Percentiles rank a stretch among this genome's conserved stretches.
Conservation (phyloP, 2,888 invertebrate genomes). For the Ellobium chinense region DNA sequence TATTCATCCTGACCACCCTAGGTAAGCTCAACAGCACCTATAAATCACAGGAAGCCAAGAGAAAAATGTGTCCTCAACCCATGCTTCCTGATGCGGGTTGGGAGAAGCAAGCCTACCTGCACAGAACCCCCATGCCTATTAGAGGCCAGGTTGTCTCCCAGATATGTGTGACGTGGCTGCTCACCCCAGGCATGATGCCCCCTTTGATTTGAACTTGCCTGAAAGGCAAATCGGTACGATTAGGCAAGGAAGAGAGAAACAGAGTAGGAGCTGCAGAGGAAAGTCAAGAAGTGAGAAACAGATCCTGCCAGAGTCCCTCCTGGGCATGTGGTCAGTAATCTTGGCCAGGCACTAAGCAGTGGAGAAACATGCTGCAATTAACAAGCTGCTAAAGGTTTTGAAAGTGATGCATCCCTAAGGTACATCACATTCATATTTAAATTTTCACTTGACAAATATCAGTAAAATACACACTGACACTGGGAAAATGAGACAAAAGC, state of each 20-base stretch:
- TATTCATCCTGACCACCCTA: slow-evolving; percentile 19
- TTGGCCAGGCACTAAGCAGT: background rate
- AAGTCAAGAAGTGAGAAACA: background rate
- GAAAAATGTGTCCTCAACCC: background rate
- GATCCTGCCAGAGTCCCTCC: slow-evolving; percentile 11
- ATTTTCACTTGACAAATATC: no score
- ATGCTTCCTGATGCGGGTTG: background rate
- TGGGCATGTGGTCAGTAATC: slow-evolving; percentile 6
- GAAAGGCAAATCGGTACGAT: slow-evolving; percentile 67
- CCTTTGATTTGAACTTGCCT: slow-evolving; percentile 72
- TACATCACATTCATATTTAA: background rate
- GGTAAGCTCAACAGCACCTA: slow-evolving; percentile 21
- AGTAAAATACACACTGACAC: no score
- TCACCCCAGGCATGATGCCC: slow-evolving; percentile 76
- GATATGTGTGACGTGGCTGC: slow-evolving; percentile 72
- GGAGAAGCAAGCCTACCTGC: slow-evolving; percentile 84
- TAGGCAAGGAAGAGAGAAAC: slow-evolving; percentile 33
- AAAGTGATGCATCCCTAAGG: background rate
- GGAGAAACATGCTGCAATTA: slow-evolving; percentile 24
- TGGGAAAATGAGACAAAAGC: no score
- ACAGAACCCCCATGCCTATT: slow-evolving; percentile 96
- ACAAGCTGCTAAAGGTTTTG: background rate
- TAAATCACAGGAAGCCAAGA: background rate
- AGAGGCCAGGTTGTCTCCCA: slow-evolving; percentile 84
- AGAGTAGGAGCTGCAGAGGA: background rate